Evolutionary conservation across 2,888 invertebrate genomes (phyloP), one percentile per base, ranked within the genome.

Genomic region (Eupithecia insigniata): DNA sequence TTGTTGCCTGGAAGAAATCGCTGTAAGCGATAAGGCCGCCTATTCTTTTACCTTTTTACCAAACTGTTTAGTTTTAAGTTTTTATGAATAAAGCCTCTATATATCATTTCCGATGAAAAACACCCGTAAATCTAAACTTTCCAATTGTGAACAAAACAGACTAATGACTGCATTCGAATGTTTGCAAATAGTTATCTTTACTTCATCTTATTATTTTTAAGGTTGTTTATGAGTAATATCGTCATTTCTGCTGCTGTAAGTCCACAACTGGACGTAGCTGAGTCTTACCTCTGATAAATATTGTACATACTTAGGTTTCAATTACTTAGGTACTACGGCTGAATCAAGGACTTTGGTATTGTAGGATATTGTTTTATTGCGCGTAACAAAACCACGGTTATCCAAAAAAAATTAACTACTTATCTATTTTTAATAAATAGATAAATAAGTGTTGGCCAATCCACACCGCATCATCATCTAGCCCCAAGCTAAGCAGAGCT

Each of bases 121-220:
- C 72, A 73, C 30, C 69, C 46, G 67, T 74, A 65, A 71, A 76
- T 72, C 69, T 46, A 65, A 74, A 76, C 75, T 76, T 78, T 75
- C 74, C 73, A 71, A 75, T 74, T 78, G 74, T 65, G 66, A 69
- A 61, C 58, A 51, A 60, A 66, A 71, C 58, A 70, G 58, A 60
- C 67, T 73, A 75, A 73, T 75, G 43, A 69, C 46, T 66, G 66
- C 69, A 64, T 62, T 66, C 67, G 65, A 69, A 75, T 70, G 67
- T 69, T 62, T 55, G 61, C 43, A 28, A 43, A 43, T 32, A 51
- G 32, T 60, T 60, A 30, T 60, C 18, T 18, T 22, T 30, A 60
- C 28, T 60, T 55, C 26, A 55, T 12, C 43, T 43, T 18, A 43
- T 43, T 43, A 18, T 39, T 39, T 39, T 39, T 36, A 7, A 32